Evolutionary conservation across 1,140 invertebrate genomes (phyloP).

Genomic region (Bombus soroeensis): DNA sequence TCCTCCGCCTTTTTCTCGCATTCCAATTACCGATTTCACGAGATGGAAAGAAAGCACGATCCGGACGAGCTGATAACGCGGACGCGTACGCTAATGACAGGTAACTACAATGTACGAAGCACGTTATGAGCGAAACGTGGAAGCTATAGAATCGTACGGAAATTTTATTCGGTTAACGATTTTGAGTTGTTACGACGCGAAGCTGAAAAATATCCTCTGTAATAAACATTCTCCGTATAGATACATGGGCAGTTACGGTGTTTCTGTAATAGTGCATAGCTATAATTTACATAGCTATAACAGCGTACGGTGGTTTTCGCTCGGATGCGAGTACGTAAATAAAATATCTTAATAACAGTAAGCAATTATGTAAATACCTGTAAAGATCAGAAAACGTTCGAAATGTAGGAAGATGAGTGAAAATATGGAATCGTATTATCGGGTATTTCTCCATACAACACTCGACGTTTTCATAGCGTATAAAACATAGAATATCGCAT

Average conservation of each 20-base stretch:
- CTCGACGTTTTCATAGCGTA: neutral
- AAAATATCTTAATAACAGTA: too few relatives aligned
- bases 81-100: too few relatives aligned
- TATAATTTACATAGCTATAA: too few relatives aligned
- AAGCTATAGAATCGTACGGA: neutral
- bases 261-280: neutral
- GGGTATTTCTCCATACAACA: too few relatives aligned
- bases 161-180: neutral
- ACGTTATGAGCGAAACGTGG: neutral
- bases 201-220: too few relatives aligned
- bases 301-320: too few relatives aligned
- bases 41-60: too few relatives aligned
- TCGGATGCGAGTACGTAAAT: too few relatives aligned
- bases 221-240: neutral
- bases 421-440: neutral
- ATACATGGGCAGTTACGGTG: neutral
- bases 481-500: neutral
- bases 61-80: too few relatives aligned
- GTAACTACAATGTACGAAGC: too few relatives aligned
- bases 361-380: too few relatives aligned
- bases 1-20: neutral
- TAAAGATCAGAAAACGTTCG: neutral
- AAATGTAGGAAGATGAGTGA: neutral
- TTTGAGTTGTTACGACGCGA: neutral
- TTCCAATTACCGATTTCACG: constrained; percentile 6